A percentile compares a stretch with the other conserved stretches of the same genome.
These are phyloP conservation scores for Ectemnius cavifrons DNA, from an alignment of 2,888 invertebrate species.

Conservation along the genomic window DNA sequence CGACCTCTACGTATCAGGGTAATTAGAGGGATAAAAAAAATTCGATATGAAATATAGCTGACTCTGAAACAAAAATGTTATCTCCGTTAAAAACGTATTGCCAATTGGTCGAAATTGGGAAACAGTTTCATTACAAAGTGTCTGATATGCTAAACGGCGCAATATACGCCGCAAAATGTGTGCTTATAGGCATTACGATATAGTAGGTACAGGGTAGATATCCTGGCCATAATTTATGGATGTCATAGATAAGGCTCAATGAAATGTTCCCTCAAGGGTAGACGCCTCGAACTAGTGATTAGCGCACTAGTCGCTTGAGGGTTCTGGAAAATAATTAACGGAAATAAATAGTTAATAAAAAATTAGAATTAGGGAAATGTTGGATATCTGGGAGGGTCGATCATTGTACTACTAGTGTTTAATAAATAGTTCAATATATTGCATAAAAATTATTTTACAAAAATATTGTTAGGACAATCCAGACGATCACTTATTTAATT, in stretches of 20 bases:
- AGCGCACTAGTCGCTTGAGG: too few species aligned
- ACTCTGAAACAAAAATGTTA: neutral
- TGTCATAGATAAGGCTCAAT: neutral
- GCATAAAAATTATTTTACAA: too few species aligned
- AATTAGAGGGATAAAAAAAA: neutral
- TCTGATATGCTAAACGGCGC: neutral
- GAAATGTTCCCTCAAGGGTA: neutral
- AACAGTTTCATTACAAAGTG: too few species aligned
- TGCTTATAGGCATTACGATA: neutral
- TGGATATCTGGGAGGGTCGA: too few species aligned
- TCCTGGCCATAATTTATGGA: neutral
- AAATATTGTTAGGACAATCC: neutral
- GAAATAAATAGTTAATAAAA: too few species aligned
- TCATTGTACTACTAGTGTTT: too few species aligned
- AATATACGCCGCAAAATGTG: neutral
- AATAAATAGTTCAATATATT: too few species aligned
- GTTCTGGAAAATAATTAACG: too few species aligned
- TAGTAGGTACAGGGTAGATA: neutral
- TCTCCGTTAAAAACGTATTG: neutral
- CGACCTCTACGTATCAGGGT: neutral
- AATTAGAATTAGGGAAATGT: too few species aligned
- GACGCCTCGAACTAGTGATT: neutral
- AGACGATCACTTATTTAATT: neutral
- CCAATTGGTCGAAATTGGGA: neutral
- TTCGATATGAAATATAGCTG: neutral